Evolutionary conservation across 2,888 invertebrate genomes (phyloP), one percentile per base, ranked within the genome.

Genomic region (Acrocyrtus sp.): DNA sequence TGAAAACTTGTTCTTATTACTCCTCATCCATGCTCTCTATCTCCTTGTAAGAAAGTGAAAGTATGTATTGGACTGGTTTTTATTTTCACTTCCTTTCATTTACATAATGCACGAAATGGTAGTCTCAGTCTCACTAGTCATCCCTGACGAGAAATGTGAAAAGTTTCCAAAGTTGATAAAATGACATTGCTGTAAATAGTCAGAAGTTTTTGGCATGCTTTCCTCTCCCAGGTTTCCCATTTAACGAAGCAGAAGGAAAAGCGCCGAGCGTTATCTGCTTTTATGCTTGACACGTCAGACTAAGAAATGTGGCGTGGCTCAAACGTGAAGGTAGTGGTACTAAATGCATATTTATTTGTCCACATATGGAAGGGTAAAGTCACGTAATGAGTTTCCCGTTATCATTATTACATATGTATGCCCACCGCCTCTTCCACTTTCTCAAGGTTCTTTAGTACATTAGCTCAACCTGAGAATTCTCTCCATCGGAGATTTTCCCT

Each of bases 311-410:
- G 22, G 17, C 4, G 39, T 22, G 39, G 6, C 26, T 43, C 8
- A 19, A 6, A 2, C 0, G 26, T 41, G 24, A 1, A 4, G 26
- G 17, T 27, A 43, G 41, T 19, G 45, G 19, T 26, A 19, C 19
- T 43, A 6, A 45, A 15, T n/a, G 15, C 10, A 41, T 43, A 43
- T 26, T n/a, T 15, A 47, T 34, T 27, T 43, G 21, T n/a, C n/a
- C n/a, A n/a, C n/a, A n/a, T n/a, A n/a, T n/a, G n/a, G n/a, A n/a
- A n/a, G n/a, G n/a, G n/a, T n/a, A 29, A 24, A 27, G 21, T 29
- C 1, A 26, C 41, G 15, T 65, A 66, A 66, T 66, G 65, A 66
- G 65, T 45, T 66, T 56, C 65, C 57, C 56, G 56, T 66, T 66
- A 66, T 56, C 56, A 43, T n/a, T n/a, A n/a, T n/a, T 57, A 17